Evolutionary conservation across 2,797 vertebrate species (phyloP).

Genomic region (Falco berigora): DNA sequence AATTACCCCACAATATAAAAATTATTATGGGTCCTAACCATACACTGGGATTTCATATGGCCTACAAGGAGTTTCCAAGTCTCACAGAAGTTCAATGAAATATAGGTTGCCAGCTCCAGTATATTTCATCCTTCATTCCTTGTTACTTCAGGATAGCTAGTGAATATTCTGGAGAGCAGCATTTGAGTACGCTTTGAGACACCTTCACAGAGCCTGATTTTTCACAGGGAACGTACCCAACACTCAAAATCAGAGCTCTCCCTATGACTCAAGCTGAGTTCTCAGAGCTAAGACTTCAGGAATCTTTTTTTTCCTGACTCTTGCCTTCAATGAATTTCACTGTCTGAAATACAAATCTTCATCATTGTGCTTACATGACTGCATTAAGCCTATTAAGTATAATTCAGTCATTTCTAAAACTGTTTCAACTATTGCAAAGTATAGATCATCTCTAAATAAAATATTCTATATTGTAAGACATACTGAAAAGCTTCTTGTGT

Average conservation of each 20-base stretch:
- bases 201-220: slow-evolving; percentile 31
- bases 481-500: not conserved
- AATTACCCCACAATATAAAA: not conserved
- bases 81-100: not conserved
- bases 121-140: slow-evolving; percentile 24
- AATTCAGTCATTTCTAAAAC: not conserved
- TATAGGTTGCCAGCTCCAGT: not conserved
- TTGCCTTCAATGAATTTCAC: not conserved
- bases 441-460: not conserved
- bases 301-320: not conserved
- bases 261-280: not conserved
- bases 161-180: not conserved
- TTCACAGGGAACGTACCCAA: not conserved
- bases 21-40: not conserved
- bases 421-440: not conserved
- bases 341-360: not conserved
- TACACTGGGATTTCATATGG: not conserved
- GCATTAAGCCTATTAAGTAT: not conserved
- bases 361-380: not conserved
- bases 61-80: not conserved
- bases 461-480: not conserved
- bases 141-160: not conserved
- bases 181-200: not conserved
- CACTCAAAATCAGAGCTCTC: slow-evolving; percentile 25
- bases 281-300: not conserved